Conservation (phyloP, 1,140 invertebrate genomes). For the Pseudobourletiella spinata region DNA sequence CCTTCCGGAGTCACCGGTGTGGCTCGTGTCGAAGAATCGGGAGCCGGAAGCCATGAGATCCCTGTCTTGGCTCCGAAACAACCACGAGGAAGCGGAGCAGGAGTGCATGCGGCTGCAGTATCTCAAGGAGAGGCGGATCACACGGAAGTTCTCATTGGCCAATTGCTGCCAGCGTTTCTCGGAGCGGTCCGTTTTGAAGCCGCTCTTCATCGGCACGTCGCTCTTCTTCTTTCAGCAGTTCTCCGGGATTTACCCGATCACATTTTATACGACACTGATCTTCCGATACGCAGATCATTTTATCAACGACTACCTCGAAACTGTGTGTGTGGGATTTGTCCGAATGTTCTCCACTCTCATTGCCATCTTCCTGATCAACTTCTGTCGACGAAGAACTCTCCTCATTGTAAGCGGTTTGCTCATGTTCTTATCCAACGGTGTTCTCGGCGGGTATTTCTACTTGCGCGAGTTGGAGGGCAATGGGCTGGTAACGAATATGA, state of each 20-base stretch:
- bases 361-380: constrained; percentile 41
- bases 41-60: constrained; percentile 41
- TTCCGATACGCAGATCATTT: constrained; percentile 41
- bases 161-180: constrained; percentile 39
- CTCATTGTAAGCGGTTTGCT: constrained; percentile 35
- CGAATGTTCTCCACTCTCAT: constrained; percentile 34
- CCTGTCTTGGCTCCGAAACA: constrained; percentile 42
- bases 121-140: constrained; percentile 40
- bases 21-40: constrained; percentile 49
- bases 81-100: constrained; percentile 38
- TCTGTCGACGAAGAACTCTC: constrained; percentile 39
- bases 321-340: constrained; percentile 34
- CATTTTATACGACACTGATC: constrained; percentile 62
- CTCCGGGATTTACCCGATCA: constrained; percentile 62
- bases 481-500: not conserved
- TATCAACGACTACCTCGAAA: constrained; percentile 35
- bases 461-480: constrained; percentile 16
- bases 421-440: constrained; percentile 30
- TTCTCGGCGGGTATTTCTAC: constrained; percentile 37
- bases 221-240: constrained; percentile 71
- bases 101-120: constrained; percentile 47
- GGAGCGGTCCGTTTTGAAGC: constrained; percentile 49
- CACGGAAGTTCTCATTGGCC: constrained; percentile 37
- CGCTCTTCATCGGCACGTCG: constrained; percentile 53
- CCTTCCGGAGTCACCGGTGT: constrained; percentile 62